Evolutionary conservation across 2,113 vertebrate species (phyloP).

Genomic region (Canis aureus): DNA sequence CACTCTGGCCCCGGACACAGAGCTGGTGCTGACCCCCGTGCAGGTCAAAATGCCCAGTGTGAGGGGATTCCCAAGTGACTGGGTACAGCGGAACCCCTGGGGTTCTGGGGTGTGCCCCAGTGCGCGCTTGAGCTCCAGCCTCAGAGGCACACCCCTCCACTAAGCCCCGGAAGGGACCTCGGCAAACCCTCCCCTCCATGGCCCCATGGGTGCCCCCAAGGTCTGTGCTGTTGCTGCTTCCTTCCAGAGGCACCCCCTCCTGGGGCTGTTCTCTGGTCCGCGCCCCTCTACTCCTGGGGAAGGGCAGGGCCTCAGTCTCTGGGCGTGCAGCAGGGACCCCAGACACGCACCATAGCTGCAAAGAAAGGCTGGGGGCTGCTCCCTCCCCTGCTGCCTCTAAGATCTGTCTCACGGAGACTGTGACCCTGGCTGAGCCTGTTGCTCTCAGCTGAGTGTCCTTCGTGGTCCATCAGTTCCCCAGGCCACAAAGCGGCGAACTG

Average conservation of each 20-base stretch:
- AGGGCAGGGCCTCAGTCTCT: neutral
- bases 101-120: neutral
- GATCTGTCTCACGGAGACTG: neutral
- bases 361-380: neutral
- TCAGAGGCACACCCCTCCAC: neutral
- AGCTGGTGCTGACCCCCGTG: neutral
- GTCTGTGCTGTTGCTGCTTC: neutral
- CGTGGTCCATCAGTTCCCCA: neutral
- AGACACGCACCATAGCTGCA: no score
- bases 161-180: neutral
- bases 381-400: neutral
- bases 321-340: no score
- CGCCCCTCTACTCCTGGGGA: neutral
- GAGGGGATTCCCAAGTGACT: neutral
- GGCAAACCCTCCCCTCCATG: neutral
- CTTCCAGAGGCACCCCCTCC: neutral
- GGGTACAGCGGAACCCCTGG: neutral
- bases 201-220: neutral
- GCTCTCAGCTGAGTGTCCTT: neutral
- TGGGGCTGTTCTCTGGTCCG: neutral
- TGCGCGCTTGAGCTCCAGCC: neutral
- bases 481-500: no score
- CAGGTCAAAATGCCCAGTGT: no score
- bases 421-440: neutral
- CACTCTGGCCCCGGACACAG: neutral